Conservation (phyloP, 2,888 invertebrate genomes). For the Ischnura elegans region DNA sequence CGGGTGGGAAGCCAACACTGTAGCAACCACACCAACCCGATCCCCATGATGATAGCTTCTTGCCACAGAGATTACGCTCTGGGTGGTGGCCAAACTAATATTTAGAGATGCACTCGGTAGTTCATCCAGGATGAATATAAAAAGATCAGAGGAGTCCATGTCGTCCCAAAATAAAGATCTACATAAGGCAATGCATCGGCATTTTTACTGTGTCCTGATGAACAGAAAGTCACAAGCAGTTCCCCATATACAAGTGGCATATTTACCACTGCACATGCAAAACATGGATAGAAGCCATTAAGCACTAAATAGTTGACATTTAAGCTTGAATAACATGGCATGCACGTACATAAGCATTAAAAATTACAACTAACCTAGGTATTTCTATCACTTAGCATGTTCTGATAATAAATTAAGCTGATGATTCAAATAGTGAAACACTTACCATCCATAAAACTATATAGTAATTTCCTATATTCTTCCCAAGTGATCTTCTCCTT, state of each 20-base stretch:
- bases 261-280: not conserved
- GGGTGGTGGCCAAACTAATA: too few relatives aligned
- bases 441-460: slow-evolving; percentile 89
- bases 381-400: not conserved
- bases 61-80: too few relatives aligned
- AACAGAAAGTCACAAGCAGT: not conserved
- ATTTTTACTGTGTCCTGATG: not conserved
- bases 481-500: slow-evolving; percentile 91
- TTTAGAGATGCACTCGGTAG: too few relatives aligned
- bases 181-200: too few relatives aligned
- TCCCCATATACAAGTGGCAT: not conserved
- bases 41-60: too few relatives aligned
- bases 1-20: too few relatives aligned
- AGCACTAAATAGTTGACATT: not conserved
- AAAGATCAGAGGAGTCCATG: too few relatives aligned
- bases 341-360: not conserved
- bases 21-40: too few relatives aligned
- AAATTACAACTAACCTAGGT: too few relatives aligned
- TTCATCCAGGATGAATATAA: too few relatives aligned
- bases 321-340: not conserved
- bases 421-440: not conserved
- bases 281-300: not conserved
- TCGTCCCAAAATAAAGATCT: too few relatives aligned
- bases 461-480: slow-evolving; percentile 88
- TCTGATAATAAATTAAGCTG: not conserved